These are phyloP conservation scores for Epinephelus cyanopodus DNA, from an alignment of 2,113 vertebrate genomes.

Conservation along the genomic window DNA sequence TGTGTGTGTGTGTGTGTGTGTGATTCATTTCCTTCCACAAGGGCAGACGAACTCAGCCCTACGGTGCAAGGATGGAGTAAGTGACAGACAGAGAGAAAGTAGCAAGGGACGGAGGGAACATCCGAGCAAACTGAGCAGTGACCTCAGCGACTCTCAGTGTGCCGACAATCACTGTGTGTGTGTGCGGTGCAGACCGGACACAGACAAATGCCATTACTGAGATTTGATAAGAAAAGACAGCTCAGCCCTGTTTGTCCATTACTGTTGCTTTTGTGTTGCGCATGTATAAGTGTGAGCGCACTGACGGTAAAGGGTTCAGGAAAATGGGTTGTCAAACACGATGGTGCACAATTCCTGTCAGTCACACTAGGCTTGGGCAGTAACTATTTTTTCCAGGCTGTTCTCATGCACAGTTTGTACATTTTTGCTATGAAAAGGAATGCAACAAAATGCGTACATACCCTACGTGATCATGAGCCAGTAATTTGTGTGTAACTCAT, in stretches of 20 bases:
- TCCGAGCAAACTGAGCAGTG: slow-evolving; percentile 44
- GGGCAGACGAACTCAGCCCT: slow-evolving; percentile 57
- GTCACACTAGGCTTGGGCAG: neutral
- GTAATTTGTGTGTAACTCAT: too few relatives aligned
- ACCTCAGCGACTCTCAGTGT: slow-evolving; percentile 53
- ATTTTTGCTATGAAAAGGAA: too few relatives aligned
- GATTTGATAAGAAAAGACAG: slow-evolving; percentile 68
- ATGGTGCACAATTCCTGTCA: slow-evolving; percentile 22
- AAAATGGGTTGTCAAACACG: slow-evolving; percentile 49
- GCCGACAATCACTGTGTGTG: slow-evolving; percentile 13
- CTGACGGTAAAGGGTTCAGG: slow-evolving; percentile 33
- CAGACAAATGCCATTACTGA: slow-evolving; percentile 58
- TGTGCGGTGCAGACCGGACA: slow-evolving; percentile 32
- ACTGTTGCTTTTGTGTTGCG: slow-evolving; percentile 30
- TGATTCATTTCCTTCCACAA: slow-evolving; percentile 70
- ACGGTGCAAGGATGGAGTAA: slow-evolving; percentile 39
- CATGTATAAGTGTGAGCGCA: neutral
- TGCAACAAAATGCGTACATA: too few relatives aligned
- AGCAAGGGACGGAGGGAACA: slow-evolving; percentile 23
- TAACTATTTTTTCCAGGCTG: too few relatives aligned
- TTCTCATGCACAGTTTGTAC: too few relatives aligned
- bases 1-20: slow-evolving; percentile 63
- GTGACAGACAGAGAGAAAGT: slow-evolving; percentile 45
- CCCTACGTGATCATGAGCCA: too few relatives aligned
- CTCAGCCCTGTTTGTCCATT: slow-evolving; percentile 33